Conservation (phyloP, 2,113 vertebrate species). For the Rhinichthys klamathensis region DNA sequence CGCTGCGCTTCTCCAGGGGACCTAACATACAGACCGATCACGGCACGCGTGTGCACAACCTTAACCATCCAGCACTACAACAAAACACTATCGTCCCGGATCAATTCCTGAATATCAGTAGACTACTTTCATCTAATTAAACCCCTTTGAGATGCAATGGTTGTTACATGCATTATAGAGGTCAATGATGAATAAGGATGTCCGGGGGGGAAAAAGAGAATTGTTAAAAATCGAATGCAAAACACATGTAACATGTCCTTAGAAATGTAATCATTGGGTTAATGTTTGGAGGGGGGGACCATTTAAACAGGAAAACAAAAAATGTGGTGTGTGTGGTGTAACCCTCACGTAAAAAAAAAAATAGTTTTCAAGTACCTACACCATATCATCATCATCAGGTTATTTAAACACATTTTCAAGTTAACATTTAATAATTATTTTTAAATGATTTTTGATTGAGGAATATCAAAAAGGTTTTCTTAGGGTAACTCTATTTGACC, state of each 20-base stretch:
- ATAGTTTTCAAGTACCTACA: neutral
- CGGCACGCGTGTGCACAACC: neutral
- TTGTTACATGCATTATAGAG: neutral
- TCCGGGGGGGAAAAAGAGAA: neutral
- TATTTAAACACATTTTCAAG: neutral
- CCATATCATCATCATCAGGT: neutral
- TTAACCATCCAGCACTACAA: neutral
- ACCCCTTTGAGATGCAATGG: neutral
- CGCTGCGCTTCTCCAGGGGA: neutral
- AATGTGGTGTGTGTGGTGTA: neutral
- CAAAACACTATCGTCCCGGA: neutral
- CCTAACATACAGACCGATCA: neutral
- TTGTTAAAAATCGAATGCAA: neutral
- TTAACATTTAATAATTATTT: neutral
- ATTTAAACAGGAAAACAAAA: neutral
- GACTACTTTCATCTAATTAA: neutral
- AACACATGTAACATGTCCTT: neutral
- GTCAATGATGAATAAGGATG: conserved; percentile 11
- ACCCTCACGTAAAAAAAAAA: neutral
- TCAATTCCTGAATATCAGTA: neutral
- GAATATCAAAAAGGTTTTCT: too few species aligned
- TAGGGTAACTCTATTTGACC: neutral
- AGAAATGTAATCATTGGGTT: neutral
- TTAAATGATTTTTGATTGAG: neutral
- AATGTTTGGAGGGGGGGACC: neutral